These are phyloP conservation scores for Apeira syringaria DNA, from an alignment of 2,888 invertebrate species.

Conservation along the genomic window DNA sequence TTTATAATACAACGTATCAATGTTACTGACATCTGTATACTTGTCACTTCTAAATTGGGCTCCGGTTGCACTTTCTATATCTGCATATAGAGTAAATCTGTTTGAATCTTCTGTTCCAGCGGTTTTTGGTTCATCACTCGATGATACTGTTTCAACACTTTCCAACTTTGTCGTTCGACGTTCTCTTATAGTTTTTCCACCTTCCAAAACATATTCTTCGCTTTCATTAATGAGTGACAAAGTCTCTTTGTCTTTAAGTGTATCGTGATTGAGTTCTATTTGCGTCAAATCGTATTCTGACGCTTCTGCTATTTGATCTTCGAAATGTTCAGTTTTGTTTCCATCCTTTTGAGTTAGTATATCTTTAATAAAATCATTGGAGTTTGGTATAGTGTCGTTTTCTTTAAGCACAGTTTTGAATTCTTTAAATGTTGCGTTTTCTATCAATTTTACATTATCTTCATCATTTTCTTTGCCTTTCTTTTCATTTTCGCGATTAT, in stretches of 20 bases:
- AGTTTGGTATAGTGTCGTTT: neutral
- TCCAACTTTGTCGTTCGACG: no score
- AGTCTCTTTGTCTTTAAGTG: constrained; percentile 7
- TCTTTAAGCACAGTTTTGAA: no score
- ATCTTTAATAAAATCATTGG: constrained; percentile 2
- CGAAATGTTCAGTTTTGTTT: neutral
- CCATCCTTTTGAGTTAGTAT: constrained; percentile 1
- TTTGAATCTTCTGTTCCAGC: neutral
- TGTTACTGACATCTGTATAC: neutral
- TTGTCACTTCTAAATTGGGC: neutral
- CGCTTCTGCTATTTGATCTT: constrained; percentile 28
- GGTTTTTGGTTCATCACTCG: neutral
- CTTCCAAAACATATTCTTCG: constrained; percentile 4
- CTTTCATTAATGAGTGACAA: constrained; percentile 5
- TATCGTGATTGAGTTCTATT: constrained; percentile 6
- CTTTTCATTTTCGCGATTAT: neutral
- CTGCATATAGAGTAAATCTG: neutral
- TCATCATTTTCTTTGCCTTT: no score
- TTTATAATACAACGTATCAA: constrained; percentile 11
- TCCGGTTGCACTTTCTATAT: neutral
- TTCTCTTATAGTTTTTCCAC: neutral
- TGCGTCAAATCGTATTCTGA: constrained; percentile 8
- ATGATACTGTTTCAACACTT: neutral
- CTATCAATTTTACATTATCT: no score
- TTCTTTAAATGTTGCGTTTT: no score